A percentile compares a stretch with the other conserved stretches of the same genome.
Conservation (phyloP, 2,888 invertebrate genomes). For the Azorinus chamasolen region DNA sequence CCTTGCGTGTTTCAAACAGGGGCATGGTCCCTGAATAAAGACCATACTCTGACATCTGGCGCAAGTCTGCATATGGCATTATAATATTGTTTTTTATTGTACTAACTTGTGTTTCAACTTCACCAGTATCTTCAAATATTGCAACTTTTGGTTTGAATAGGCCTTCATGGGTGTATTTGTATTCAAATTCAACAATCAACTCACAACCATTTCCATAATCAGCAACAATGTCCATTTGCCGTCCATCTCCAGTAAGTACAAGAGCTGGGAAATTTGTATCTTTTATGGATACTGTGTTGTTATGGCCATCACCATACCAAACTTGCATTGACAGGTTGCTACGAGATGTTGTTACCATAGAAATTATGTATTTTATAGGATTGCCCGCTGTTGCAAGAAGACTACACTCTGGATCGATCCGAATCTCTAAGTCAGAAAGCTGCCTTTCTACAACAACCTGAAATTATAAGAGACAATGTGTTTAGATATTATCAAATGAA, state of each 20-base stretch:
- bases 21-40: no score
- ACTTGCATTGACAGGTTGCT: conserved; percentile 69
- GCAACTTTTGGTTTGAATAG: conserved; percentile 60
- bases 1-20: not conserved
- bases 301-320: conserved; percentile 71
- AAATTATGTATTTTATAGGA: conserved; percentile 67
- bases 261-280: conserved; percentile 67
- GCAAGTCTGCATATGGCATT: no score
- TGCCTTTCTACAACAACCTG: conserved; percentile 68
- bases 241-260: conserved; percentile 59
- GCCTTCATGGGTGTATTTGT: conserved; percentile 69
- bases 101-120: no score
- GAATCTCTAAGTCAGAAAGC: conserved; percentile 57
- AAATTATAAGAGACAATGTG: conserved; percentile 1
- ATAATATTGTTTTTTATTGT: no score
- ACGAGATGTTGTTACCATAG: conserved; percentile 74
- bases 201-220: conserved; percentile 78
- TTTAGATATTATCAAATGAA: no score
- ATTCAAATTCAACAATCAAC: conserved; percentile 72
- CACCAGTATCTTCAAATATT: conserved; percentile 29
- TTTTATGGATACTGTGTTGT: conserved; percentile 62
- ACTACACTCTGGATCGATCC: conserved; percentile 46
- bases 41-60: no score
- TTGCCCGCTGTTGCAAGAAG: conserved; percentile 45
- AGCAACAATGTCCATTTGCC: conserved; percentile 71